Evolutionary conservation across 2,113 vertebrate species (phyloP).

Genomic region (Drymodes brunneopygia): DNA sequence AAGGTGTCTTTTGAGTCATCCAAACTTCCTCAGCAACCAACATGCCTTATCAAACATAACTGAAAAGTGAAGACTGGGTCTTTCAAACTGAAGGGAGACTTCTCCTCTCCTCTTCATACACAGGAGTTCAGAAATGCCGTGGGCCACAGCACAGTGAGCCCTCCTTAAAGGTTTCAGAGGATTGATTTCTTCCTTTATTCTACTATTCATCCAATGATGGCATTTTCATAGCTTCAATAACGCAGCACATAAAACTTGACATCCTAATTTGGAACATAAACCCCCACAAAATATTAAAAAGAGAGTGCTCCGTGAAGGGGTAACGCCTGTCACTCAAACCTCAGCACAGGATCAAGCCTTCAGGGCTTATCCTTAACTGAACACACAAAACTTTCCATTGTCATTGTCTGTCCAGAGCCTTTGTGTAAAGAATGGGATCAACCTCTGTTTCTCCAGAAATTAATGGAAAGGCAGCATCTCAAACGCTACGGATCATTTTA

Average conservation of each 20-base stretch:
- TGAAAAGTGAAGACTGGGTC: neutral
- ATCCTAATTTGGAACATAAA: neutral
- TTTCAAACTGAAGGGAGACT: neutral
- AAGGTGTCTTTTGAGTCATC: neutral
- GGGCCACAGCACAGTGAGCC: neutral
- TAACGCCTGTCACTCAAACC: neutral
- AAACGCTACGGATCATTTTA: neutral
- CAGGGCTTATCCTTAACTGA: neutral
- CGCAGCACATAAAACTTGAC: neutral
- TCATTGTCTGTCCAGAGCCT: neutral
- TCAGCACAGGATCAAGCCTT: neutral
- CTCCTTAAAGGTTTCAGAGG: neutral
- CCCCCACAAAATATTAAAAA: neutral
- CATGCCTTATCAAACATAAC: neutral
- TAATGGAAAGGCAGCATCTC: neutral
- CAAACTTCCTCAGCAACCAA: neutral
- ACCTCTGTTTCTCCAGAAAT: neutral
- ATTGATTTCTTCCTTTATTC: neutral
- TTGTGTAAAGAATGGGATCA: neutral
- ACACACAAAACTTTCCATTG: neutral
- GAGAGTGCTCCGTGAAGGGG: fast-evolving
- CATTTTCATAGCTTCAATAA: neutral
- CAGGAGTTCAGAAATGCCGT: neutral
- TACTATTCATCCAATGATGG: neutral
- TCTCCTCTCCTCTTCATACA: neutral